Conservation (phyloP, 2,888 invertebrate species). For the Perdita meconis region DNA sequence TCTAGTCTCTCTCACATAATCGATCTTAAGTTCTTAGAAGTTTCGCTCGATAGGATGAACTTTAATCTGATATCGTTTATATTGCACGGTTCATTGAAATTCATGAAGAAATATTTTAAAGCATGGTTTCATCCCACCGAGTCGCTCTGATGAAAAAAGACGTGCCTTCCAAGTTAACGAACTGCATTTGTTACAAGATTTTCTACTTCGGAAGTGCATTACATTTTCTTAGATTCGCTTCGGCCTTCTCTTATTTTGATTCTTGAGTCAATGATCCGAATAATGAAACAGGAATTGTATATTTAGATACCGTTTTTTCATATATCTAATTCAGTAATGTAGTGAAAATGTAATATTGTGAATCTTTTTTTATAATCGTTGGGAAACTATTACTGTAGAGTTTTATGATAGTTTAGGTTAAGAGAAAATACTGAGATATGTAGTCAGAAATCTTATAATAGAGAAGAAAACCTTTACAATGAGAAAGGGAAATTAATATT, state of each 20-base stretch:
- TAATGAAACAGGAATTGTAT: too few species aligned
- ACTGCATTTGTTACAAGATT: constrained; percentile 20
- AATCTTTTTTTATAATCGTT: too few species aligned
- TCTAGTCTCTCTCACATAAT: neutral
- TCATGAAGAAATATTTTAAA: constrained; percentile 18
- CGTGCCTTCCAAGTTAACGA: constrained; percentile 12
- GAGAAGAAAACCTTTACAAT: too few species aligned
- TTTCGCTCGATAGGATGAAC: constrained; percentile 11
- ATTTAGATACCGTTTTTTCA: too few species aligned
- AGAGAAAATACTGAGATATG: too few species aligned
- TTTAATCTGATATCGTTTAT: constrained; percentile 9
- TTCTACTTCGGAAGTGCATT: neutral
- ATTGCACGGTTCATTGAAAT: constrained; percentile 14
- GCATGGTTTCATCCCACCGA: constrained; percentile 5
- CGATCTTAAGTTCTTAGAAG: constrained; percentile 3
- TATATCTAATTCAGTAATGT: too few species aligned
- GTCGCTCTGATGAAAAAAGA: neutral
- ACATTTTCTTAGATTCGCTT: neutral
- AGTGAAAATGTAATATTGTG: too few species aligned
- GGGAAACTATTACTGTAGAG: too few species aligned
- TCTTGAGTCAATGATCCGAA: too few species aligned
- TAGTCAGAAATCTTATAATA: too few species aligned
- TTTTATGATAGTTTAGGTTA: too few species aligned
- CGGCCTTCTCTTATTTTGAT: neutral
- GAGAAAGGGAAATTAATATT: too few species aligned